phyloP scores from a whole-genome alignment of 2,113 vertebrate species.

The Daboia siamensis region DNA sequence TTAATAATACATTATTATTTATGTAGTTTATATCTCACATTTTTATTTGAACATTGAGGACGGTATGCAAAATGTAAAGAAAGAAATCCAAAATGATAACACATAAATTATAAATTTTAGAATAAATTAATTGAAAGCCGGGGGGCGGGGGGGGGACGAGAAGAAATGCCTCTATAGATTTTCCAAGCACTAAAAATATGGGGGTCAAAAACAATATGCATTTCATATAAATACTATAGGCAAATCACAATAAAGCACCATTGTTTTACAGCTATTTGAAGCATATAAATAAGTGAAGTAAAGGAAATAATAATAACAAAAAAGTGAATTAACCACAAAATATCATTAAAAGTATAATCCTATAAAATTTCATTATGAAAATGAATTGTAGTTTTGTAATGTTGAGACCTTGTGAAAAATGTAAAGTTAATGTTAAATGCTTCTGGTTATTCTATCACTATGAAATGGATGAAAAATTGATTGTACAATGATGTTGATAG shows the following conservation, averaged over 20 bases:
- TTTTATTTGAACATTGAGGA: neutral
- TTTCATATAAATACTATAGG: neutral
- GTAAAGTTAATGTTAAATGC: neutral
- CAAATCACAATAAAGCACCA: neutral
- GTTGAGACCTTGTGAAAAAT: neutral
- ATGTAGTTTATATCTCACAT: neutral
- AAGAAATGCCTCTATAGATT: neutral
- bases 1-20: neutral
- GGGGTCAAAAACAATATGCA: neutral
- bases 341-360: neutral
- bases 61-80: neutral
- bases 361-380: neutral
- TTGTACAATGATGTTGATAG: neutral
- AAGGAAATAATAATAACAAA: neutral
- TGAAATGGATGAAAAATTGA: neutral
- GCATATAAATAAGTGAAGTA: neutral
- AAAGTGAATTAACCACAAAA: neutral
- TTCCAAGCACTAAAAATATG: neutral
- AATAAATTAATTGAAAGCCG: neutral
- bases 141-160: neutral
- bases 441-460: neutral
- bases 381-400: neutral
- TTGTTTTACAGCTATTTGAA: neutral
- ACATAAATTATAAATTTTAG: neutral
- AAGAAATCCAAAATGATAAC: neutral